A percentile compares a stretch with the other conserved stretches of the same genome.
These are phyloP conservation scores for Alca torda DNA, from an alignment of 2,797 vertebrate genomes.

Conservation along the genomic window DNA sequence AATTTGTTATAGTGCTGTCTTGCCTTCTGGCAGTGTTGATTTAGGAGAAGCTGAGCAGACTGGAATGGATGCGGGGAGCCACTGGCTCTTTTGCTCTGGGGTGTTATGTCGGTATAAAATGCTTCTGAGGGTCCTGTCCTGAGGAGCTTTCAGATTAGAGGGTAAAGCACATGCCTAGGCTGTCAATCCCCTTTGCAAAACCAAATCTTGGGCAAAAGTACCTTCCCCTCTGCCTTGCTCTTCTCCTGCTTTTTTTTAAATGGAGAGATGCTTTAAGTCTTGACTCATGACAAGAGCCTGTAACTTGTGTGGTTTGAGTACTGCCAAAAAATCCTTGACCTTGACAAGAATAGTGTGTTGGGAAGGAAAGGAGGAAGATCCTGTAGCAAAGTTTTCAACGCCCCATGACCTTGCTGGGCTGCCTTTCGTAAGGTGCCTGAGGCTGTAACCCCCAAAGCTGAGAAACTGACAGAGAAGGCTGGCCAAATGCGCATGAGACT, in stretches of 20 bases:
- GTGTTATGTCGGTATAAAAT: not conserved
- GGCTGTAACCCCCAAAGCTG: not conserved
- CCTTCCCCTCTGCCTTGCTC: not conserved
- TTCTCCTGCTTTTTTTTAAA: not conserved
- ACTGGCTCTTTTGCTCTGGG: not conserved
- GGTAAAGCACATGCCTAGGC: not conserved
- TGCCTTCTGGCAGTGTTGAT: constrained; percentile 64
- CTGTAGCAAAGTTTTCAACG: constrained; percentile 15
- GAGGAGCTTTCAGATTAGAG: constrained; percentile 18
- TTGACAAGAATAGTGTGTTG: not conserved
- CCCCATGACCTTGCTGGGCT: not conserved
- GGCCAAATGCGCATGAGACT: not conserved
- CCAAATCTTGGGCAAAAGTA: not conserved
- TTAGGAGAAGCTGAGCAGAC: constrained; percentile 46
- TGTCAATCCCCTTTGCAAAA: constrained; percentile 6
- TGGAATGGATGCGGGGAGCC: not conserved
- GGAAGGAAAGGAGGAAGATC: not conserved
- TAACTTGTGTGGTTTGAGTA: constrained; percentile 13
- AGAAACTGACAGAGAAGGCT: not conserved
- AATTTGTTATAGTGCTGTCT: constrained; percentile 58
- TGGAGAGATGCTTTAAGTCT: not conserved
- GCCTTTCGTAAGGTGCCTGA: not conserved
- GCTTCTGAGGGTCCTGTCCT: not conserved
- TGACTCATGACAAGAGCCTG: not conserved
- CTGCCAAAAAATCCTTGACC: constrained; percentile 14